A percentile compares a stretch with the other conserved stretches of the same genome.
These are phyloP conservation scores for Ascaphus truei DNA, from an alignment of 2,113 vertebrate species.

Conservation along the genomic window DNA sequence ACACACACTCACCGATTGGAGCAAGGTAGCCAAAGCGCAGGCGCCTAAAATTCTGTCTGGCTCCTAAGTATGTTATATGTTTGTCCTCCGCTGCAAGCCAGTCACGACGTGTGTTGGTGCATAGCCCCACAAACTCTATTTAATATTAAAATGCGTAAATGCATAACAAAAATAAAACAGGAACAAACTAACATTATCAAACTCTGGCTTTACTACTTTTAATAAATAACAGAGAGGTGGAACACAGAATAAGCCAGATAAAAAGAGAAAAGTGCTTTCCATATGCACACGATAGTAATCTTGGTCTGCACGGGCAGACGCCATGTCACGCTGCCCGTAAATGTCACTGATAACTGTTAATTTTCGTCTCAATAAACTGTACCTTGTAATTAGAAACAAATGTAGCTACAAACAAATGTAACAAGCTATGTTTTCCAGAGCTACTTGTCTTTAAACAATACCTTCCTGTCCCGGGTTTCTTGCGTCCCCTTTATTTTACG, in stretches of 20 bases:
- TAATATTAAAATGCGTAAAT: neutral
- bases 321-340: no score
- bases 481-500: neutral
- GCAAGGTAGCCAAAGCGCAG: no score
- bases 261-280: neutral
- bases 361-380: neutral
- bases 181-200: neutral
- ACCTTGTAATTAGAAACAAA: neutral
- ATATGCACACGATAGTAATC: conserved; percentile 1
- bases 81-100: no score
- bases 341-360: neutral
- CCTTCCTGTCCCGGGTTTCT: neutral
- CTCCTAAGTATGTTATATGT: no score
- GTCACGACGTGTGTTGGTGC: no score
- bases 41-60: no score
- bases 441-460: no score
- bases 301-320: neutral
- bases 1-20: no score
- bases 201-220: neutral
- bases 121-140: no score
- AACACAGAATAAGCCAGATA: neutral
- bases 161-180: conserved; percentile 11
- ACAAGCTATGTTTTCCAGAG: no score
- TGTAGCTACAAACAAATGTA: no score
- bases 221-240: conserved; percentile 13